Percentiles rank a stretch among this genome's conserved stretches.
phyloP scores from a whole-genome alignment of 2,888 invertebrate species.

The Glomeris marginata region DNA sequence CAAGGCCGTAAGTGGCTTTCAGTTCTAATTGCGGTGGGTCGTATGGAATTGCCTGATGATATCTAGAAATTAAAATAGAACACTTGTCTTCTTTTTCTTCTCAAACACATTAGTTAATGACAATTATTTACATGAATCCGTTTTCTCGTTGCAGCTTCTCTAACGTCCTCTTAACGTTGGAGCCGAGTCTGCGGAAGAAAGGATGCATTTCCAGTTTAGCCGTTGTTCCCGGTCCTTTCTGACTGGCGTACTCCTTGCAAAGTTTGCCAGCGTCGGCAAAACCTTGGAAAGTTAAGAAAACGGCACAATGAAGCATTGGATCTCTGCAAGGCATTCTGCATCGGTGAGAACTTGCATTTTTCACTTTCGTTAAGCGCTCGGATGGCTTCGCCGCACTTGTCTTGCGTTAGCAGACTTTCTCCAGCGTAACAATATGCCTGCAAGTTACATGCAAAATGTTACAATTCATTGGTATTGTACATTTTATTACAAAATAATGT shows the following conservation, averaged over 20 bases:
- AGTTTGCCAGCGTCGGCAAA: constrained; percentile 36
- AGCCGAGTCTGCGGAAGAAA: constrained; percentile 42
- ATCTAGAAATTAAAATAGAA: constrained; percentile 34
- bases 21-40: constrained; percentile 40
- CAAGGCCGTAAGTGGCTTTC: constrained; percentile 45
- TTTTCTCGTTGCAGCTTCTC: constrained; percentile 50
- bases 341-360: constrained; percentile 28
- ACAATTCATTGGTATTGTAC: background rate
- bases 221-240: constrained; percentile 40
- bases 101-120: background rate
- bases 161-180: constrained; percentile 39
- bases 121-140: constrained; percentile 40
- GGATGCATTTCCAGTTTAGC: constrained; percentile 43
- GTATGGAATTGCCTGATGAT: constrained; percentile 44
- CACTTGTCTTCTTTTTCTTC: background rate
- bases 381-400: constrained; percentile 48
- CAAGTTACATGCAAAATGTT: constrained; percentile 13
- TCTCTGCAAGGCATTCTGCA: background rate
- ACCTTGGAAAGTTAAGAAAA: constrained; percentile 23
- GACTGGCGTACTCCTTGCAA: constrained; percentile 40
- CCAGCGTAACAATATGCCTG: constrained; percentile 47
- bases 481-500: background rate
- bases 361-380: constrained; percentile 41
- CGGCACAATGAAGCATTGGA: background rate
- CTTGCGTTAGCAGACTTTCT: constrained; percentile 40